Base-by-base conservation (phyloP, 2,113 vertebrate species). In the Caretta caretta region DNA sequence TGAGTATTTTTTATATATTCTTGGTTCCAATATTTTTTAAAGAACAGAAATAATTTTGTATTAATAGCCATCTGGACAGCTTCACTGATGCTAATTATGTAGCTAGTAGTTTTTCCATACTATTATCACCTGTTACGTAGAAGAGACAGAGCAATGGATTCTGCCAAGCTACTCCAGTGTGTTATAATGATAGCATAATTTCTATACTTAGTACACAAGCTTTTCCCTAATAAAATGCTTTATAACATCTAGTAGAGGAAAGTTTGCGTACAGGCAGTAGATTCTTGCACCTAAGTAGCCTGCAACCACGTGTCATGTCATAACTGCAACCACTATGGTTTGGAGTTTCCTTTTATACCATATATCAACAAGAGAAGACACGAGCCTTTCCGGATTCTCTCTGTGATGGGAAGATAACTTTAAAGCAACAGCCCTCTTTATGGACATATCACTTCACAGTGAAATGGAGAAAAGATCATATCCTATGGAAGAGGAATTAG, bases 401-500 rank as follows among this genome's bases (percentile, higher is more conserved):
- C 89, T 90, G 90, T 54, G 72, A 87, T 50, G 90, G 92, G 31
- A 94, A 10, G 89, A 94, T 95, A 84, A 69, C 49, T 96, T 91
- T 59, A 16, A 56, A 95, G 90, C 69, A 90, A 89, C 94, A 97
- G 29, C 84, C 82, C 83, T 94, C 80, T 91, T 56, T 84, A 84
- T 59, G 79, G 92, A 46, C 83, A 87, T 72, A 59, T 90, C 90
- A 83, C 83, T 95, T 91, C 86, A 95, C 90, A 96, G 53, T 94
- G 95, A 92, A 95, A 94, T 93, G 94, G 97, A 97, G 96, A 97
- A 97, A 97, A 97, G 95, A 96, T 96, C 96, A 97, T 96, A 94
- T 84, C 95, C 86, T 90, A 92, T 81, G 91, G 62, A 94, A 93
- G 54, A 87, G 94, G 94, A 95, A 97, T 97, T 97, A 96, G 93